phyloP scores from a whole-genome alignment of 2,888 invertebrate genomes.

The Chrysolina oricalcia region DNA sequence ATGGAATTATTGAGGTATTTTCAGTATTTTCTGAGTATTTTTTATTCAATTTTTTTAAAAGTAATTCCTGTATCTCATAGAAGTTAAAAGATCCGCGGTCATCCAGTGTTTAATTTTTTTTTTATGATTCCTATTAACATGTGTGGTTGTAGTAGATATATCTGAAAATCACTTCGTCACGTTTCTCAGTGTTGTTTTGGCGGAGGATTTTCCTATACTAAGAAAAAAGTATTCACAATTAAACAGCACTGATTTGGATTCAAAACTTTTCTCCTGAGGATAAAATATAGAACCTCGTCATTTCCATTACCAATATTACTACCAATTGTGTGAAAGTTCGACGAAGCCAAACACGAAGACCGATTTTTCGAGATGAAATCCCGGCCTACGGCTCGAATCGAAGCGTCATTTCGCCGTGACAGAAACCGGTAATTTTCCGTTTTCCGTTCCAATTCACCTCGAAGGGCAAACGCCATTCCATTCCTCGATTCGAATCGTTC shows the following conservation, averaged over 20 bases:
- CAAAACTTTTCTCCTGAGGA: not conserved
- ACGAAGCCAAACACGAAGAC: not conserved
- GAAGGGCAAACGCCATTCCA: not conserved
- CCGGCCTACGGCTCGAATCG: not conserved
- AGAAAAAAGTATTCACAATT: no score
- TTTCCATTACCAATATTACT: not conserved
- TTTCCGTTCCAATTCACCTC: slow-evolving; percentile 13
- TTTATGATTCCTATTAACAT: no score
- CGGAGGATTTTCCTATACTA: no score
- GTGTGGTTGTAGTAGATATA: no score
- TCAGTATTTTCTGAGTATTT: no score
- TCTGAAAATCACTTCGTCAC: no score
- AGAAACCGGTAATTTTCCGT: not conserved
- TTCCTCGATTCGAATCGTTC: not conserved
- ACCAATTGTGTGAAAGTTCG: not conserved
- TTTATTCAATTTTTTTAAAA: no score
- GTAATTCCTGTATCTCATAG: no score
- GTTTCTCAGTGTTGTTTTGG: no score
- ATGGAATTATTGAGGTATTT: no score
- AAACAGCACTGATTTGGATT: not conserved
- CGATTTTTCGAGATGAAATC: not conserved
- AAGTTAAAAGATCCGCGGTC: no score
- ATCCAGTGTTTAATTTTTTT: no score
- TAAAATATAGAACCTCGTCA: not conserved
- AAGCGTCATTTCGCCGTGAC: not conserved